A percentile compares a stretch with the other conserved stretches of the same genome.
Evolutionary conservation across 2,888 invertebrate species (phyloP).

Genomic region (Rotaria sp.): DNA sequence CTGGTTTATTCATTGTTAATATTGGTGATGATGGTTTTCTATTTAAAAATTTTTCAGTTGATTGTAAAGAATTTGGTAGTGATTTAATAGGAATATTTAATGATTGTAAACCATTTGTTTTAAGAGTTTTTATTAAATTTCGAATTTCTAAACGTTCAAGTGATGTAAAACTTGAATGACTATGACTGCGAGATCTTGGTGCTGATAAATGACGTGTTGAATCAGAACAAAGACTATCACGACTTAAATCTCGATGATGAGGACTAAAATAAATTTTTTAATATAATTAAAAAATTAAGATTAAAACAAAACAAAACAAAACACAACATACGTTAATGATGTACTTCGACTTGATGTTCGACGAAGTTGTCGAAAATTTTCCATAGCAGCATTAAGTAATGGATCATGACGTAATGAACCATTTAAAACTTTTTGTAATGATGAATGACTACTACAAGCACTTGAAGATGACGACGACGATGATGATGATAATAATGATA

Average conservation of each 20-base stretch:
- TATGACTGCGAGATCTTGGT: background rate
- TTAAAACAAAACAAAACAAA: background rate
- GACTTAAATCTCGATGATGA: constrained; percentile 1
- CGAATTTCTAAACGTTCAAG: constrained; percentile 20
- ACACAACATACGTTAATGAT: background rate
- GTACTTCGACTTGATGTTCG: background rate
- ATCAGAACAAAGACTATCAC: constrained; percentile 4
- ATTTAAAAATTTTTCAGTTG: background rate
- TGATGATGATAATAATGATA: background rate
- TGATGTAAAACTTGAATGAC: constrained; percentile 24
- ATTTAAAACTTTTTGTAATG: background rate
- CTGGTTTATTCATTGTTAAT: background rate
- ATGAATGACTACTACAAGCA: background rate
- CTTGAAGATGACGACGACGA: no score
- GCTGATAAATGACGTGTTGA: background rate
- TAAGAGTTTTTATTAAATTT: background rate
- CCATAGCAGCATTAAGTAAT: background rate
- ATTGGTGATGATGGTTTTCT: background rate
- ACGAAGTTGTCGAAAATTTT: background rate
- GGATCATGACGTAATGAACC: background rate
- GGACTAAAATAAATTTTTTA: background rate
- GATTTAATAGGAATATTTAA: background rate
- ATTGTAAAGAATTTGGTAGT: background rate
- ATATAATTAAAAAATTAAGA: background rate
- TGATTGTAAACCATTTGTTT: background rate